These are phyloP conservation scores for Enteromius thamalakanensis DNA, from an alignment of 2,797 vertebrate genomes.

Conservation along the genomic window DNA sequence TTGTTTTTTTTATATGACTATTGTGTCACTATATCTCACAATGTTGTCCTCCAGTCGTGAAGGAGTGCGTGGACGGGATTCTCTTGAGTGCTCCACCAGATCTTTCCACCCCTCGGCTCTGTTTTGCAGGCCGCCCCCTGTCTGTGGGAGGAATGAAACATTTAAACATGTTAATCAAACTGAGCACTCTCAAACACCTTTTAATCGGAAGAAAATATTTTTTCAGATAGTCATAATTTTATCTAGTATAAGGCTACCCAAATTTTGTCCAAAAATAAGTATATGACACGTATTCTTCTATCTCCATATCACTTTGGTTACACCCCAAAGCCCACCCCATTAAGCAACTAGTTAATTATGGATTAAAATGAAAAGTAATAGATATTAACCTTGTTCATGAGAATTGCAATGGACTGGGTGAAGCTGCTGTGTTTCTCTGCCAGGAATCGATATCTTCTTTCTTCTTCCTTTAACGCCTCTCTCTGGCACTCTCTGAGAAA, in stretches of 20 bases:
- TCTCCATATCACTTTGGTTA: slow-evolving; percentile 6
- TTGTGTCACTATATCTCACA: slow-evolving; percentile 62
- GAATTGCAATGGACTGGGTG: slow-evolving; percentile 65
- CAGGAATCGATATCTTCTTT: slow-evolving; percentile 92
- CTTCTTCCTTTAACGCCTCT: slow-evolving; percentile 89
- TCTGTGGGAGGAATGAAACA: slow-evolving; percentile 53
- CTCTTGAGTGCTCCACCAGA: slow-evolving; percentile 70
- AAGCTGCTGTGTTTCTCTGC: slow-evolving; percentile 89
- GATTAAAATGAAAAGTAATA: background rate
- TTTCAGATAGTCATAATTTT: background rate
- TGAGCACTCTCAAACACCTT: background rate
- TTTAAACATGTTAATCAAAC: background rate
- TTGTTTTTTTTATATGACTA: background rate
- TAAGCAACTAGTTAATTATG: background rate
- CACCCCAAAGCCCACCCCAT: background rate
- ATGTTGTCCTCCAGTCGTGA: slow-evolving; percentile 42
- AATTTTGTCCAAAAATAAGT: background rate
- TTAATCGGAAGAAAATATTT: too few species aligned
- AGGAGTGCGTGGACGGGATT: slow-evolving; percentile 18
- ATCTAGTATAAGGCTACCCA: background rate
- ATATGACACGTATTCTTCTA: background rate
- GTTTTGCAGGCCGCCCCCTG: slow-evolving; percentile 68
- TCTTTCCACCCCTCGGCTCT: slow-evolving; percentile 68
- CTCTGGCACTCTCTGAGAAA: slow-evolving; percentile 86
- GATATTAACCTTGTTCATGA: slow-evolving; percentile 77